phyloP scores from a whole-genome alignment of 2,797 vertebrate species.

The Liparis tanakae region DNA sequence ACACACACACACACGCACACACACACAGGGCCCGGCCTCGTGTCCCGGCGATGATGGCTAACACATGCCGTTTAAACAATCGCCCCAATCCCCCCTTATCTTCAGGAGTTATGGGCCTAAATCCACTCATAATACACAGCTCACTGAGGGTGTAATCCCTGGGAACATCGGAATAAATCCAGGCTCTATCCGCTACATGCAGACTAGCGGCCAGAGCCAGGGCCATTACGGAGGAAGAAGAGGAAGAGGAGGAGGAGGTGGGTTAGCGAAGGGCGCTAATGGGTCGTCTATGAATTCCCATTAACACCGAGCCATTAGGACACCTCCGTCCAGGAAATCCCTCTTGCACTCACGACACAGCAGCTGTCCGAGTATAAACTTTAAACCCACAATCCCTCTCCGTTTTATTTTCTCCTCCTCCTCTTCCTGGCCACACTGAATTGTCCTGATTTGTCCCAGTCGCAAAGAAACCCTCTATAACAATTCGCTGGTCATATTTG shows the following conservation, averaged over 20 bases:
- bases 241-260: slow-evolving; percentile 48
- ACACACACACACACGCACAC: slow-evolving; percentile 19
- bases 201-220: slow-evolving; percentile 63
- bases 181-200: slow-evolving; percentile 72
- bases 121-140: slow-evolving; percentile 81
- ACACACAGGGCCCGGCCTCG: not conserved
- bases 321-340: slow-evolving; percentile 78
- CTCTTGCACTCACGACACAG: slow-evolving; percentile 52
- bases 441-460: slow-evolving; percentile 63
- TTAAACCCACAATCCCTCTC: slow-evolving; percentile 68
- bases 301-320: slow-evolving; percentile 76
- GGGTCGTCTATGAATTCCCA: slow-evolving; percentile 72
- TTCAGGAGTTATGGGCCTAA: slow-evolving; percentile 79
- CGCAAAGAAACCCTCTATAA: slow-evolving; percentile 31
- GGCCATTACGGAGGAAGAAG: slow-evolving; percentile 66
- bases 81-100: slow-evolving; percentile 74
- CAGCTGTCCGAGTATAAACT: slow-evolving; percentile 72
- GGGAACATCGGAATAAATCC: slow-evolving; percentile 79
- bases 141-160: slow-evolving; percentile 79
- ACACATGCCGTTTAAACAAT: slow-evolving; percentile 80
- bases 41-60: slow-evolving; percentile 56
- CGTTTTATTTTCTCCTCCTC: not conserved
- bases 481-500: slow-evolving; percentile 52
- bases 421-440: slow-evolving; percentile 17
- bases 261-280: slow-evolving; percentile 62